Evolutionary conservation across 2,113 vertebrate species (phyloP).

Genomic region (Eubucco bourcierii): DNA sequence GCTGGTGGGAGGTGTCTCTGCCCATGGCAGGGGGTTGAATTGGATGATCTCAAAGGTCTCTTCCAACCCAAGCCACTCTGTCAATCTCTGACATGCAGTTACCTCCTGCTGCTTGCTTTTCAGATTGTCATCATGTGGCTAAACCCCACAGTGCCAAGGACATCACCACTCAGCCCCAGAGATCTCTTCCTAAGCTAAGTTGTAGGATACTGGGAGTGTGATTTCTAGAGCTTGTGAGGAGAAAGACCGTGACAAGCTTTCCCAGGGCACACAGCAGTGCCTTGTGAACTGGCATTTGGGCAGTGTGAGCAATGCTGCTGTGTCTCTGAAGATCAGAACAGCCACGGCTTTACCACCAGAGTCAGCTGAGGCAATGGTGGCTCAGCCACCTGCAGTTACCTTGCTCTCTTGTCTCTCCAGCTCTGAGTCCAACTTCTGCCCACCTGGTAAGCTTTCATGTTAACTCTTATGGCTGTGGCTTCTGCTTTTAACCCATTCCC

Average conservation of each 20-base stretch:
- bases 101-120: slow-evolving; percentile 10
- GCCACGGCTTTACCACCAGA: neutral
- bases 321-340: neutral
- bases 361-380: neutral
- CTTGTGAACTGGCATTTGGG: neutral
- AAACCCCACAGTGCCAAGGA: neutral
- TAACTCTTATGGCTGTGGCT: neutral
- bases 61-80: too few species aligned
- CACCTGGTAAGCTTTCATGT: neutral
- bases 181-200: neutral
- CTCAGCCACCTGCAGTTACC: neutral
- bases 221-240: neutral
- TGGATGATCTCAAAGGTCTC: too few species aligned
- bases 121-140: neutral
- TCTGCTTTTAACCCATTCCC: neutral
- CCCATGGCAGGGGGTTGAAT: too few species aligned
- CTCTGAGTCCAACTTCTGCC: neutral
- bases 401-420: neutral
- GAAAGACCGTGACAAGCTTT: neutral
- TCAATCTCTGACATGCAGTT: neutral
- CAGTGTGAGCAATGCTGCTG: neutral
- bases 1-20: too few species aligned
- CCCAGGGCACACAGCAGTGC: fast-evolving
- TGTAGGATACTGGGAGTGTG: neutral
- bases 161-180: neutral